Base-by-base conservation (phyloP, 2,797 vertebrate genomes). In the Argya squamiceps region DNA sequence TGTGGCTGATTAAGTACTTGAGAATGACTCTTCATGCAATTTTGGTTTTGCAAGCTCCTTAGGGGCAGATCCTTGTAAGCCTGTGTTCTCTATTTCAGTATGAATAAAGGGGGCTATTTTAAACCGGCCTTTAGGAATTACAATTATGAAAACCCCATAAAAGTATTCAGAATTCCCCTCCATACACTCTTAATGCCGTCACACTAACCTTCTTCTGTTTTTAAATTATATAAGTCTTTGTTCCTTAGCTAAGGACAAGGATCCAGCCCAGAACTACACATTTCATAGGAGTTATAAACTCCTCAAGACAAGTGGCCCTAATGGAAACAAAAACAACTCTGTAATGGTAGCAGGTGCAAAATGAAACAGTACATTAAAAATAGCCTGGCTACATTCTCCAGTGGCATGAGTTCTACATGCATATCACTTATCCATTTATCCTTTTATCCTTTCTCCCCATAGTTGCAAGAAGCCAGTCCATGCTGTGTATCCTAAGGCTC, bases 321-420 rank as follows among this genome's bases (percentile, higher is more conserved):
- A 82, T 76, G 91, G 91, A 92, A 97, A 94, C 65, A 93, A 93
- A 94, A 92, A 22, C 95, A 96, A 70, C 47, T 63, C 82, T 89
- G 95, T 92, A 94, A 95, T 93, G 82, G 92, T 82, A 96, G 96
- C 96, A 97, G 96, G 95, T 97, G 96, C 91, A 94, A 94, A 94
- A 92, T 94, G 89, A 96, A 96, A 87, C 81, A 86, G 82, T 37
- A 81, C 80, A 93, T 97, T 94, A 95, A 96, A 96, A 95, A 95
- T 95, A 96, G 96, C 67, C 91, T 70, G 74, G 70, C 80, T 82
- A 49, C 88, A 79, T 93, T 96, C 93, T 92, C 89, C 88, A 70
- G 83, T 70, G 94, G 56, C 83, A 68, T 95, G 63, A 73, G 70
- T 70, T 86, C 88, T 95, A 76, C 11, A 4, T 47, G 80, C 59